Percentiles rank a stretch among this genome's conserved stretches.
Conservation (phyloP, 2,888 invertebrate species). For the Suillia variegata region DNA sequence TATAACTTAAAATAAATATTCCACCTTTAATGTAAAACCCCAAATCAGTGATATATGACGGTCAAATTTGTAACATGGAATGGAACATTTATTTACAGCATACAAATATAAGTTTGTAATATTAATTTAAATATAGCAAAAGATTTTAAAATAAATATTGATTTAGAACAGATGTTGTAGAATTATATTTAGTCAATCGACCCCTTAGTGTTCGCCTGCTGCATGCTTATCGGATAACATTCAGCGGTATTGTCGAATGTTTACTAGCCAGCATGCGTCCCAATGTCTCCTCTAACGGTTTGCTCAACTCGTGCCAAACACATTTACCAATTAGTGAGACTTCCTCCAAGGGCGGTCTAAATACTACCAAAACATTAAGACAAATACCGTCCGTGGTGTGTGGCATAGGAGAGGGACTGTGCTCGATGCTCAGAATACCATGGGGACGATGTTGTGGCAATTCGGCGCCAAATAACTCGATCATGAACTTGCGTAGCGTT, state of each 20-base stretch:
- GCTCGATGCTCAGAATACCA: constrained; percentile 79
- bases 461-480: constrained; percentile 87
- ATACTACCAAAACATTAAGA: constrained; percentile 80
- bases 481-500: constrained; percentile 86
- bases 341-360: constrained; percentile 83
- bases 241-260: constrained; percentile 79
- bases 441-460: constrained; percentile 80
- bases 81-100: not conserved
- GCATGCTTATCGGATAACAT: constrained; percentile 71
- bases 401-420: constrained; percentile 63
- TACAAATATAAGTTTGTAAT: not conserved
- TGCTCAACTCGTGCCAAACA: constrained; percentile 83
- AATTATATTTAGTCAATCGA: not conserved
- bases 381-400: constrained; percentile 76
- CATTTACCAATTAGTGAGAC: constrained; percentile 86
- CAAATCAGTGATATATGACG: too few species aligned
- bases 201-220: not conserved
- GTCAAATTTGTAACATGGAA: too few species aligned
- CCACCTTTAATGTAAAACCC: too few species aligned
- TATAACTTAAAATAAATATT: too few species aligned
- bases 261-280: constrained; percentile 72
- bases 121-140: not conserved
- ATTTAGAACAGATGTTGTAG: not conserved
- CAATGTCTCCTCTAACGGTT: constrained; percentile 70
- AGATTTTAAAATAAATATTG: not conserved